These are phyloP conservation scores for Astyanax mexicanus DNA, from an alignment of 2,797 vertebrate species.

Conservation along the genomic window DNA sequence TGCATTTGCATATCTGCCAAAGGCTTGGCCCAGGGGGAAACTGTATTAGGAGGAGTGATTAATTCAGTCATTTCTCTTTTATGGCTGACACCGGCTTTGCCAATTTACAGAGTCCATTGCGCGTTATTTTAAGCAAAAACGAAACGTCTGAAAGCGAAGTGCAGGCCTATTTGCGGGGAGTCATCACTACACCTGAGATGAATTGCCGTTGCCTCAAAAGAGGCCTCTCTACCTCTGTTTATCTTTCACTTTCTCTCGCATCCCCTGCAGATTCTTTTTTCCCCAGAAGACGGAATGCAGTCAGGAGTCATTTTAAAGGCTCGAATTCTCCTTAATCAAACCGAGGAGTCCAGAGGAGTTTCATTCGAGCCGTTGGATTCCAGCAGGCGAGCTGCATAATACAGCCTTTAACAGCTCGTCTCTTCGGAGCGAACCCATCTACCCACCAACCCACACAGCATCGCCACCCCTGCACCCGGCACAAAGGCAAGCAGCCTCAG, in stretches of 20 bases:
- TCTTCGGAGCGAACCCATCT: not conserved
- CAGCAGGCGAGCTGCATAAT: conserved; percentile 23
- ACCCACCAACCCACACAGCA: conserved; percentile 58
- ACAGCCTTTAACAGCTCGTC: conserved; percentile 26
- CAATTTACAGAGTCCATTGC: conserved; percentile 55
- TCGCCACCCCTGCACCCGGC: conserved; percentile 67
- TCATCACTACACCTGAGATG: conserved; percentile 30
- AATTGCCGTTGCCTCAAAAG: conserved; percentile 20
- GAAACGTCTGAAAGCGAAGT: conserved; percentile 30
- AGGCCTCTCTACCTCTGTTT: conserved; percentile 4
- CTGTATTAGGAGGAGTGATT: conserved; percentile 61
- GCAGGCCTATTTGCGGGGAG: not conserved
- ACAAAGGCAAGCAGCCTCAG: conserved; percentile 40
- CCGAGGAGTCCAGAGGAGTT: not conserved
- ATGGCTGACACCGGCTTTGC: conserved; percentile 40
- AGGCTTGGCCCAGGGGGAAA: conserved; percentile 57
- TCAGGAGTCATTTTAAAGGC: not conserved
- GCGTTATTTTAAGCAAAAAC: conserved; percentile 53
- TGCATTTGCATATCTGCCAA: conserved; percentile 69
- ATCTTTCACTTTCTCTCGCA: not conserved
- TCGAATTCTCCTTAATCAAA: conserved; percentile 36
- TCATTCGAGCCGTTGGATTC: not conserved
- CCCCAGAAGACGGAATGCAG: not conserved
- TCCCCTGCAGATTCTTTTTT: conserved; percentile 28
- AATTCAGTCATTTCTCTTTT: conserved; percentile 59